Base-by-base conservation (phyloP, 2,797 vertebrate genomes). In the Orientallactaga sibirica region DNA sequence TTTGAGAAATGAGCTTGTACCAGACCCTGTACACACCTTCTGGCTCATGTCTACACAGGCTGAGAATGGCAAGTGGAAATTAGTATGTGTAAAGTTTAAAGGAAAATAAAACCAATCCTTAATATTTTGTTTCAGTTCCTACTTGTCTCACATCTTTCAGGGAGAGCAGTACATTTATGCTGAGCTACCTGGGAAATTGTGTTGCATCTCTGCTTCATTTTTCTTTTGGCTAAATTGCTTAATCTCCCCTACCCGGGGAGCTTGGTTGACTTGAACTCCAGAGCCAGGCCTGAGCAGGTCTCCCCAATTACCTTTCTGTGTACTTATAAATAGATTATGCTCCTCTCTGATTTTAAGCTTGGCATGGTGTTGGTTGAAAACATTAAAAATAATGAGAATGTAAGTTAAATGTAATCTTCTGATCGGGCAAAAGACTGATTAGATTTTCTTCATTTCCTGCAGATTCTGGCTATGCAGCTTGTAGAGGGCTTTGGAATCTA, bases 331-430 rank as follows among this genome's bases (percentile, higher is more conserved):
- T 92, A 94, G 92, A 89, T 92, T 81, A 73, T 9, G 4, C 79
- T 95, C 75, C 86, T 92, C 58, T 92, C 86, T 95, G 90, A 88
- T 82, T 93, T 93, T 90, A 87, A 96, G 81, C 71, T 92, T 71
- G 61, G 75, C 14, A 4, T 52, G 52, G 11, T 96, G 70, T 94
- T 93, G 86, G 90, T 86, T 92, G 94, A 89, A 96, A 95, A 94
- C 77, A 91, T 95, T 95, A 96, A 97, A 95, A 95, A 93, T 96
- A 96, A 96, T 94, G 94, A 95, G 92, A 92, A 91, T 95, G 84
- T 91, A 93, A 95, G 95, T 96, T 95, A 92, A 92, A 43, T 85
- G 64, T 86, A 96, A 90, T 97, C 90, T 93, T 95, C 86, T 94
- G 86, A 91, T 96, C 90, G 86, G 86, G 89, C 92, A 88, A 94